These are phyloP conservation scores for Corticium candelabrum DNA, from an alignment of 37 sponge, comb jelly and placozoan genomes.

Conservation along the genomic window DNA sequence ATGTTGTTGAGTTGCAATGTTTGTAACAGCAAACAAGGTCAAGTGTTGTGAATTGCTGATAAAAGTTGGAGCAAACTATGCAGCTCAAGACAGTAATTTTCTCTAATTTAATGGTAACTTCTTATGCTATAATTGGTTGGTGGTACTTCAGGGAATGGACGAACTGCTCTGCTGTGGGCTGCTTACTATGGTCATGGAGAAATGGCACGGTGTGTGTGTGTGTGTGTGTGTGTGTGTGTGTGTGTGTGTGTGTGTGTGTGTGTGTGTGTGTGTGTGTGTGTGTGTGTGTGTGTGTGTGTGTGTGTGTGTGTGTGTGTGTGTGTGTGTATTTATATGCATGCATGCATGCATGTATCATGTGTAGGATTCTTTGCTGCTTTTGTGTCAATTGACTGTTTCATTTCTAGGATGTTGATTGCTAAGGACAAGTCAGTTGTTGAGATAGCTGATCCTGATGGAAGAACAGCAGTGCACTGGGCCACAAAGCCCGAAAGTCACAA, in stretches of 20 bases:
- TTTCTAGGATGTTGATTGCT: neutral
- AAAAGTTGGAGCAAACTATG: neutral
- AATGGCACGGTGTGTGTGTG: neutral
- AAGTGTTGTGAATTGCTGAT: conserved; percentile 49
- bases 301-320: neutral
- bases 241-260: conserved; percentile 5
- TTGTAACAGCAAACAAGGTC: conserved; percentile 44
- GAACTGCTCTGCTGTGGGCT: conserved; percentile 71
- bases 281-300: conserved; percentile 1
- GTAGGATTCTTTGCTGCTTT: neutral
- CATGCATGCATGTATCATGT: too few species aligned
- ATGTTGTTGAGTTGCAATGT: neutral
- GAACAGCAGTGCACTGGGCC: conserved; percentile 66
- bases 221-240: conserved; percentile 5
- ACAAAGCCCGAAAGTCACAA: conserved; percentile 56
- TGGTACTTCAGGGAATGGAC: conserved; percentile 12
- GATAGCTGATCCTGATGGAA: conserved; percentile 34
- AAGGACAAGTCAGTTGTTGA: neutral
- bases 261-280: conserved; percentile 5
- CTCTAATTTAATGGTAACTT: too few species aligned
- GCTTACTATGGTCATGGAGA: conserved; percentile 33
- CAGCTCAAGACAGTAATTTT: neutral
- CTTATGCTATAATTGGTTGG: too few species aligned
- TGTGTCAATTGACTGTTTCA: neutral
- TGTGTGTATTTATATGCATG: neutral